Base-by-base conservation (phyloP, 1,140 invertebrate genomes). In the Plectrocnemia conspersa region DNA sequence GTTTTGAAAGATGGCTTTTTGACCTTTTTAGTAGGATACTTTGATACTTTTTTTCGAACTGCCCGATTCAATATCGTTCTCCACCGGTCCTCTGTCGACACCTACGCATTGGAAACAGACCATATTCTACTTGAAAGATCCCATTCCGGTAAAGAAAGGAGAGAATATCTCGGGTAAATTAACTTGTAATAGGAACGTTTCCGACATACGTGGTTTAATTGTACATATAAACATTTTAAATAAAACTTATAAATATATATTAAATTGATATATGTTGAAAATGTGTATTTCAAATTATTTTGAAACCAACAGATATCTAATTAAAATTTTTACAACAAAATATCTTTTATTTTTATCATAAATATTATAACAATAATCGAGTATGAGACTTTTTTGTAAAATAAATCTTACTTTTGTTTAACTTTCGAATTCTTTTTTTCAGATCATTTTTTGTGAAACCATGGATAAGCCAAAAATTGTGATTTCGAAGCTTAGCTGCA, bases 51-150 rank as follows among this genome's bases (percentile, higher is more conserved):
- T n/a, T 62, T 93, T 93, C 68, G 86, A 91, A 60, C 66, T 91
- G 45, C 81, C 84, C 1, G 77, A 79, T 63, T 68, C 77, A 19
- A 72, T 83, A 11, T 70, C 76, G 22, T 81, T 93, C 59, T 83
- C 82, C 40, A 93, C 90, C 63, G 86, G 85, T 49, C 93, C 86
- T 59, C 76, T 71, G 59, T 75, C 72, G 65, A 82, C 79, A 66
- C 77, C 79, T 56, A 99, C 97, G 13, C 95, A 98, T 75, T 98
- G 96, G 96, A 96, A 97, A 67, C 96, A 98, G 75, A 97, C 93
- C 1, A 82, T 94, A 4, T 84, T 93, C 64, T 93, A 93, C 63
- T 78, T 98, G 27, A 85, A 78, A 62, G 75, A 88, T 64, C 82
- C 85, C 61, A 79, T 85, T 64, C 64, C 70, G 57, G 79, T 93